Base-by-base conservation (phyloP, 1,140 invertebrate genomes). In the Rhagoletis pomonella region DNA sequence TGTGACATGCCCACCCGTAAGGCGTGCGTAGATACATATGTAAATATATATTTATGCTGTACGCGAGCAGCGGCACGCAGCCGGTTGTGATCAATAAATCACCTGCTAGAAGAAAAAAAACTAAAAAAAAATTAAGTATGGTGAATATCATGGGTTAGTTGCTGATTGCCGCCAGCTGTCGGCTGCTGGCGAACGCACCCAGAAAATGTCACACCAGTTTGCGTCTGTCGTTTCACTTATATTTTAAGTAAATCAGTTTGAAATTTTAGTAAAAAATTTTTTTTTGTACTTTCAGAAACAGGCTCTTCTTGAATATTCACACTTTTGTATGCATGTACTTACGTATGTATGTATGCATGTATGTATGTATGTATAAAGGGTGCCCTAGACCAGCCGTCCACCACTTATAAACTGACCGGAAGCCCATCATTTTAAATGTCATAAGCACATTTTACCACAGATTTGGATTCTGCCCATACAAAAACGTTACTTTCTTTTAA, bases 81-180 rank as follows among this genome's bases (percentile, higher is more conserved):
- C 73, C 44, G 73, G 2, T 81, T 58, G 73, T n/a, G 73, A 81
- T 81, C 73, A 17, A 81, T 81, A 81, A 81, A 81, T 81, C 50
- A 81, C 73, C 73, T 81, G 44, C 73, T 81, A 58, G 14, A 60
- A 42, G 7, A 85, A 60, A 39, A 9, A 62, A 42, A 10, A 62
- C 19, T 12, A 85, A 44, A 62, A 64, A 77, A 6, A 29, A 50
- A 77, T 4, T 6, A 55, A 81, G 19, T 81, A 6, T 81, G 47
- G 47, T 10, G 73, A 5, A 44, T 73, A n/a, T 5, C 42, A 44
- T 39, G 60, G 2, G 10, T 62, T 62, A 62, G 60, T 62, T 62
- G 60, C 60, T 62, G 60, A 62, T 62, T 17, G 60, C 17, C 12
- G 12, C 58, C 58, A 12, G 60, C 60, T 62, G 60, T 2, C 60